phyloP scores from a whole-genome alignment of 2,113 vertebrate species.

The Callaeas wilsoni region DNA sequence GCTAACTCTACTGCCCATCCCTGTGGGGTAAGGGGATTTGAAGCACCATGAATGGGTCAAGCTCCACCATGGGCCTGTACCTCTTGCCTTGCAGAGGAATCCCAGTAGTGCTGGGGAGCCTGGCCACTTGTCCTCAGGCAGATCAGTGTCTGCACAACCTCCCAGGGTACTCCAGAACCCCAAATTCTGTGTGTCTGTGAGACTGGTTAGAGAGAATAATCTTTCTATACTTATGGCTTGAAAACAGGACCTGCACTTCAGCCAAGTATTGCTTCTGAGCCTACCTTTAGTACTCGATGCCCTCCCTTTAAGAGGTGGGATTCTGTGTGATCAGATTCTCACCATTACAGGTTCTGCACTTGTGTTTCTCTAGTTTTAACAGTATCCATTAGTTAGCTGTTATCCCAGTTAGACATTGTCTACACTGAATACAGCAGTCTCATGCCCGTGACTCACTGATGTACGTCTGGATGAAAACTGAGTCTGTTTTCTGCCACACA shows the following conservation, averaged over 20 bases:
- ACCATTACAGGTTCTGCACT: not conserved
- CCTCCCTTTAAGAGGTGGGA: not conserved
- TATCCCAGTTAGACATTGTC: not conserved
- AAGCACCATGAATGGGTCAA: not conserved
- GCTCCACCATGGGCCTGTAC: not conserved
- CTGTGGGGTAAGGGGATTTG: not conserved
- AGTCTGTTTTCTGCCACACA: not conserved
- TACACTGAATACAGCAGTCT: not conserved
- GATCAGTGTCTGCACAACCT: not conserved
- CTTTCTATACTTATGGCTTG: not conserved
- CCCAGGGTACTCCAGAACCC: not conserved
- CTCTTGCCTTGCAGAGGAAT: not conserved
- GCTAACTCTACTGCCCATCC: not conserved
- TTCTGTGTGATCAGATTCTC: not conserved
- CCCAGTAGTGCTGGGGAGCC: not conserved
- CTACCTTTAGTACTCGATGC: not conserved
- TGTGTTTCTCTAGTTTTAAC: not conserved
- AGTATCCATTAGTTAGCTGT: not conserved
- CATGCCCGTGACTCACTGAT: not conserved
- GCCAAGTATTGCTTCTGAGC: not conserved
- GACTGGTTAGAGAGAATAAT: not conserved
- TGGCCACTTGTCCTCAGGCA: accelerated
- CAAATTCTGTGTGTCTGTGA: not conserved
- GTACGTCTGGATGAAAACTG: not conserved
- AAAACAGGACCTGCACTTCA: not conserved